Evolutionary conservation across 2,113 vertebrate genomes (phyloP), one percentile per base, ranked within the genome.

Genomic region (Chitala chitala): DNA sequence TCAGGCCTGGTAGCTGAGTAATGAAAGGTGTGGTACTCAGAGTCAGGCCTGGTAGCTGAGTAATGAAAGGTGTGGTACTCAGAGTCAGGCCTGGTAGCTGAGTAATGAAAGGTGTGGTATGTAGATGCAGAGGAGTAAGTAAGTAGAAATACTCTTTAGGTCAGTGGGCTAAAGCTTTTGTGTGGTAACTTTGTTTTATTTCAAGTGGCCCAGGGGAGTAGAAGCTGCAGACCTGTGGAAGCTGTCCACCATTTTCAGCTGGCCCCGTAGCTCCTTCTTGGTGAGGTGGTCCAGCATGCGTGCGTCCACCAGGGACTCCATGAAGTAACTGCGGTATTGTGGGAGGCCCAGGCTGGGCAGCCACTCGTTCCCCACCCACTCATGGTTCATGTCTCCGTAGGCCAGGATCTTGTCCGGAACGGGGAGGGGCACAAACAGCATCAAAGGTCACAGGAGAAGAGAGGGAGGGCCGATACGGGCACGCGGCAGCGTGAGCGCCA

Each of bases 231-330:
- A 97, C 95, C 95, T 92, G 88, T 97, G 95, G 85, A 97, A 97
- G 86, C 94, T 96, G 89, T 97, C 94, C 80, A 96, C 94, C 95
- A 97, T 97, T 81, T 97, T 96, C 56, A 96, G 93, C 75, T 97
- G 95, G 22, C 94, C 94, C 58, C 95, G 87, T 76, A 97, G 89
- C 84, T 97, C 95, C 84, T 97, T 97, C 88, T 97, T 97, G 86
- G 94, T 97, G 59, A 97, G 88, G 77, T 97, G 95, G 81, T 97
- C 95, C 79, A 97, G 78, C 94, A 97, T 97, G 59, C 95, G 93
- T 1, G 95, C 94, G 38, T 97, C 95, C 80, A 97, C 95, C 83
- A 97, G 87, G 4, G 93, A 95, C 87, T 97, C 95, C 95, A 97
- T 97, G 88, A 97, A 97, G 84, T 96, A 96, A 86, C 92, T 94